These are phyloP conservation scores for Cephus pulcher DNA, from an alignment of 2,888 invertebrate species.

Conservation along the genomic window DNA sequence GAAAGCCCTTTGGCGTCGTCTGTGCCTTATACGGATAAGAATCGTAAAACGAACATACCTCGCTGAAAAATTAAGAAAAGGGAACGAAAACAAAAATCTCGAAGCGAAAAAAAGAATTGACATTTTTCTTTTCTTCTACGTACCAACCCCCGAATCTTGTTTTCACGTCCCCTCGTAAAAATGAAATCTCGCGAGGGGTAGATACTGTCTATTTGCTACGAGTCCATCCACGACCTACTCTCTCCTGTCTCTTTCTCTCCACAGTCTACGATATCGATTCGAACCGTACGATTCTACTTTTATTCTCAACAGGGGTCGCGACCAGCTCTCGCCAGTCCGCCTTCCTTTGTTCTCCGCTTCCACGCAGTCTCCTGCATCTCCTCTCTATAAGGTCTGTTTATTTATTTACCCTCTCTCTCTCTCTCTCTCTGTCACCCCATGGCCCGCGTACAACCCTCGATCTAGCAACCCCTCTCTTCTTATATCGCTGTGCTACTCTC, in stretches of 20 bases:
- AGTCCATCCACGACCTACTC: background rate
- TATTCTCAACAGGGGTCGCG: constrained; percentile 22
- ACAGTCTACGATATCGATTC: constrained; percentile 23
- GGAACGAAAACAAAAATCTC: background rate
- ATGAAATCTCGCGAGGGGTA: background rate
- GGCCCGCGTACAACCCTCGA: constrained; percentile 12
- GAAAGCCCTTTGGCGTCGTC: background rate
- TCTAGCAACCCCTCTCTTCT: background rate
- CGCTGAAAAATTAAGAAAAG: background rate
- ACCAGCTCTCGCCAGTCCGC: constrained; percentile 12
- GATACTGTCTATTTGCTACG: background rate
- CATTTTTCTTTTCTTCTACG: background rate
- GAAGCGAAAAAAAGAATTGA: background rate
- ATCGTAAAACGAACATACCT: background rate
- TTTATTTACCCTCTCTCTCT: constrained; percentile 38
- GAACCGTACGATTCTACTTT: constrained; percentile 24
- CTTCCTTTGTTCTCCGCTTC: constrained; percentile 6
- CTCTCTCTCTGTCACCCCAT: background rate
- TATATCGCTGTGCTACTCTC: background rate
- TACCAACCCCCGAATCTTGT: background rate
- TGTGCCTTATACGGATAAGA: background rate
- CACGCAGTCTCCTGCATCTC: constrained; percentile 33
- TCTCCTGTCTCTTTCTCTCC: background rate
- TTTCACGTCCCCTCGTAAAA: background rate
- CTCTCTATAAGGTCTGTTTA: constrained; percentile 44